phyloP scores from a whole-genome alignment of 2,797 vertebrate genomes.

The Agapornis canus region DNA sequence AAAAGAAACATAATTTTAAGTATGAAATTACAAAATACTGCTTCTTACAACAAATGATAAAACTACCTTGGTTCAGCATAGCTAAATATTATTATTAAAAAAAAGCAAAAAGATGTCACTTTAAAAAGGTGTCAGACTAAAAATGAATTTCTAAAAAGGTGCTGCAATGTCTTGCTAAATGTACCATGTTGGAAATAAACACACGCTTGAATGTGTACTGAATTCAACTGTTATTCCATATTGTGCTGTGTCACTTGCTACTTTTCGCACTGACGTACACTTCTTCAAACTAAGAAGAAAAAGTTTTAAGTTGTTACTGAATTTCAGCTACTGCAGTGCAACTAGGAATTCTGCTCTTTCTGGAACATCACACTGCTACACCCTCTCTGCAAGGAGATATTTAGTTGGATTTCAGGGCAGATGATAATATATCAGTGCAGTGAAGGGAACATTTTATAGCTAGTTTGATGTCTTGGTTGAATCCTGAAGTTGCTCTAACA shows the following conservation, averaged over 20 bases:
- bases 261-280: background rate
- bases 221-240: slow-evolving; percentile 27
- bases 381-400: slow-evolving; percentile 27
- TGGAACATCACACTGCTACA: slow-evolving; percentile 1
- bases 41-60: slow-evolving; percentile 74
- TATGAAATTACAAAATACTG: slow-evolving; percentile 78
- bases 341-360: slow-evolving; percentile 38
- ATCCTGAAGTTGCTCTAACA: slow-evolving; percentile 22
- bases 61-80: slow-evolving; percentile 70
- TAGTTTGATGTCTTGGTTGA: background rate
- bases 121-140: slow-evolving; percentile 66
- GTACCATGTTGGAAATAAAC: slow-evolving; percentile 56
- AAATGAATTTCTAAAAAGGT: slow-evolving; percentile 63
- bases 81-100: slow-evolving; percentile 60
- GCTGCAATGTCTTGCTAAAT: slow-evolving; percentile 43
- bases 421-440: slow-evolving; percentile 59
- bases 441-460: slow-evolving; percentile 46
- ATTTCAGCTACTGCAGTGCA: slow-evolving; percentile 57
- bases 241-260: slow-evolving; percentile 39
- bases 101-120: slow-evolving; percentile 70
- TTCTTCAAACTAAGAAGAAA: slow-evolving; percentile 53
- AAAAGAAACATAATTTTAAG: slow-evolving; percentile 74
- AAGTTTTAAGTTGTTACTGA: slow-evolving; percentile 47
- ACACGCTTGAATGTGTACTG: slow-evolving; percentile 35
- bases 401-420: slow-evolving; percentile 47